Evolutionary conservation across 2,888 invertebrate genomes (phyloP), one percentile per base, ranked within the genome.

Genomic region (Sphinx pinastri): DNA sequence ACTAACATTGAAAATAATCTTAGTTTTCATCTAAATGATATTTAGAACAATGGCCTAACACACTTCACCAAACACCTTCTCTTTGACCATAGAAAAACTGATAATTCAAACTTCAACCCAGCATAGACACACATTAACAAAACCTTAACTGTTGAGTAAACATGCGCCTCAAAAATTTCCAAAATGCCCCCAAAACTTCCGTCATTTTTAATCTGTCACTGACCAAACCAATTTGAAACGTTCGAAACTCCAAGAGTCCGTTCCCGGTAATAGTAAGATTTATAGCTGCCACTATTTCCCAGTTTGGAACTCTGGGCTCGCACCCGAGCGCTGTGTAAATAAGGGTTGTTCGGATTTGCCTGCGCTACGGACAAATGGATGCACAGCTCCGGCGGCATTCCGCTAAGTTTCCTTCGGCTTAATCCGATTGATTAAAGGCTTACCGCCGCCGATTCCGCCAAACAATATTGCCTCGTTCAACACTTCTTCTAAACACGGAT

Each of bases 281-380:
- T 79, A 81, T 79, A 77, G 75, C 77, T 73, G 75, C 75, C 76
- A 75, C 75, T 74, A 69, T 77, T 81, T 76, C 72, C 25, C 72
- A 77, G 71, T 76, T 71, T 59, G 54, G 57, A 55, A 68, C 77
- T 81, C 76, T 73, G 73, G 76, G 74, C 73, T 74, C 77, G 75
- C 81, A 82, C 83, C 84, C 80, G 79, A 86, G 84, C 80, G 82
- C 77, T 80, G 77, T 78, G 81, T 81, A 87, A 86, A 87, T 86
- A 85, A 79, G 78, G 78, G 75, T 74, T 78, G 77, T 77, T 55
- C 74, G 84, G 82, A 83, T 86, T 84, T 81, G 81, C 79, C 80
- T 79, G 79, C 76, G 77, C 75, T 74, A 73, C 79, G 81, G 82
- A 86, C 84, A 82, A 84, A 86, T 83, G 79, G 79, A 76, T 71